Conservation (phyloP, 2,113 vertebrate genomes). For the Eudorcas thomsonii region DNA sequence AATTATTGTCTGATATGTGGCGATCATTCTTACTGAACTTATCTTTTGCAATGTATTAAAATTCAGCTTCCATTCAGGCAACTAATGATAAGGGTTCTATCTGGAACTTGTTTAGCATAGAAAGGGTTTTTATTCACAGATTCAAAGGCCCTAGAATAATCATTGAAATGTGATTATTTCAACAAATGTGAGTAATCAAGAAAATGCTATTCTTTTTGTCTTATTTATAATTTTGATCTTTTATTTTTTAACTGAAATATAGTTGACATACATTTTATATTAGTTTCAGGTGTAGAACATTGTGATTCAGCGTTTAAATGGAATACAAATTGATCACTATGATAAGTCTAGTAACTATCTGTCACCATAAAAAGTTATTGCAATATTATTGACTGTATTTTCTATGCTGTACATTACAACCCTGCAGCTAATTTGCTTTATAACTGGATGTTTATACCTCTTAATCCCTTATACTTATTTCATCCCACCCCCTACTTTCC, state of each 20-base stretch:
- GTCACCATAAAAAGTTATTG: neutral
- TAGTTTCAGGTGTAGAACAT: neutral
- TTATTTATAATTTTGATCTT: neutral
- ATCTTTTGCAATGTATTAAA: neutral
- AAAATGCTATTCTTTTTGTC: neutral
- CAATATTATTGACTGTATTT: neutral
- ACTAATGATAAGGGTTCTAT: neutral
- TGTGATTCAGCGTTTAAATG: neutral
- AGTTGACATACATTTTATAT: neutral
- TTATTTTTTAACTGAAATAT: neutral
- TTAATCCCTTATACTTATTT: neutral
- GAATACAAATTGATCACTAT: neutral
- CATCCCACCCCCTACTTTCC: neutral
- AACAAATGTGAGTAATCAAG: neutral
- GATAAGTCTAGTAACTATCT: neutral
- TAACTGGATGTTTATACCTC: neutral
- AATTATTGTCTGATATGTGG: neutral
- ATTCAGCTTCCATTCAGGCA: neutral
- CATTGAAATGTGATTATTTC: neutral
- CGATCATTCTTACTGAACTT: neutral
- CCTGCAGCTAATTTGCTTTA: neutral
- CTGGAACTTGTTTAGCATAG: neutral
- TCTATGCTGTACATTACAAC: neutral
- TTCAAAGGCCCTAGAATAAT: neutral
- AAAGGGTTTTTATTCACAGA: neutral